Percentiles rank a stretch among this genome's conserved stretches.
Evolutionary conservation across 2,888 invertebrate genomes (phyloP).

Genomic region (Tholera decimalis): DNA sequence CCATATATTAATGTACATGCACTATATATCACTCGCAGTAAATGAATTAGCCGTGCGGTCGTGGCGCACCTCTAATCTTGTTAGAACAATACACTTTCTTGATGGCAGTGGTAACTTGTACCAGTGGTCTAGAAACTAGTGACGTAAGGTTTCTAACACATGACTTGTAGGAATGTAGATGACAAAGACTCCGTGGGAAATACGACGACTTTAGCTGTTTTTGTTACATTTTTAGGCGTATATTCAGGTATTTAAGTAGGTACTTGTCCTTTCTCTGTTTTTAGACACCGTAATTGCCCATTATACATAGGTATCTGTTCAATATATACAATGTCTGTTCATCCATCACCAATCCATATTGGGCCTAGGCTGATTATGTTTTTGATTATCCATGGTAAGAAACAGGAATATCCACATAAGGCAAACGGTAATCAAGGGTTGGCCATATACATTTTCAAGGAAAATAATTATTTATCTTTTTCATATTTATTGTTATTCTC

Average conservation of each 20-base stretch:
- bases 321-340: no score
- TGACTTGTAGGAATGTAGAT: not conserved
- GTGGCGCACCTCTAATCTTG: slow-evolving; percentile 41
- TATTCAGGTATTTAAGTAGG: no score
- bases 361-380: no score
- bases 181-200: not conserved
- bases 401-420: not conserved
- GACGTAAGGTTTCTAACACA: slow-evolving; percentile 2
- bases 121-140: slow-evolving; percentile 13
- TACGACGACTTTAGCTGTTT: not conserved
- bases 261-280: no score
- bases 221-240: no score
- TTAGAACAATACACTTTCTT: slow-evolving; percentile 42
- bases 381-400: not conserved
- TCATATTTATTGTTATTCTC: no score
- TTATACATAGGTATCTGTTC: no score
- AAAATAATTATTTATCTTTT: no score
- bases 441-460: no score
- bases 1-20: slow-evolving; percentile 26
- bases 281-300: no score
- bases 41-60: slow-evolving; percentile 53
- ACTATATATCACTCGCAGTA: slow-evolving; percentile 48
- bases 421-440: not conserved
- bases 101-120: slow-evolving; percentile 19
- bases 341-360: no score